phyloP scores from a whole-genome alignment of 2,797 vertebrate species.

The Euthynnus affinis region DNA sequence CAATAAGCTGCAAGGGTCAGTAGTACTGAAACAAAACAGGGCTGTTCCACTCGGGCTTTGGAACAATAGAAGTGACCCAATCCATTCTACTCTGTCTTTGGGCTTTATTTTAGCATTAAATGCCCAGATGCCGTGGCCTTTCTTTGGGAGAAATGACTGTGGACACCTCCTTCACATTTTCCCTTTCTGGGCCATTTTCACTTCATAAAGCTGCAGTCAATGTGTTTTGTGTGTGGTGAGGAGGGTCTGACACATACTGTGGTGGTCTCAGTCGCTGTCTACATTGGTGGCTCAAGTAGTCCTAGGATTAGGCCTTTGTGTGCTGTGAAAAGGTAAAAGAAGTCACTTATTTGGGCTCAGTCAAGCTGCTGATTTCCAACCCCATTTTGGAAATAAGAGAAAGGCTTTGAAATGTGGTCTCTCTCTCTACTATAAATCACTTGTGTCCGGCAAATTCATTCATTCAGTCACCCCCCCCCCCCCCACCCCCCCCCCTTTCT shows the following conservation, averaged over 20 bases:
- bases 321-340: constrained; percentile 95
- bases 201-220: constrained; percentile 98
- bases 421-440: constrained; percentile 89
- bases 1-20: constrained; percentile 94
- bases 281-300: constrained; percentile 97
- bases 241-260: constrained; percentile 91
- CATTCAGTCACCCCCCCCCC: constrained; percentile 66
- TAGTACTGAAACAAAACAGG: constrained; percentile 90
- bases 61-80: constrained; percentile 90
- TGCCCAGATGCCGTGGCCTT: constrained; percentile 92
- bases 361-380: constrained; percentile 95
- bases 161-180: constrained; percentile 94
- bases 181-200: constrained; percentile 92
- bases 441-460: constrained; percentile 82
- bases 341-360: constrained; percentile 99
- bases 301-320: constrained; percentile 97
- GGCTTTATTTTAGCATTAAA: constrained; percentile 92
- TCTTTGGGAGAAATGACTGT: constrained; percentile 90
- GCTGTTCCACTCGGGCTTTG: constrained; percentile 89
- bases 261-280: constrained; percentile 94
- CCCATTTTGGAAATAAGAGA: constrained; percentile 87
- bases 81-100: constrained; percentile 89
- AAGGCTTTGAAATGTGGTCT: constrained; percentile 92
- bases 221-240: constrained; percentile 94
- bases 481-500: constrained; percentile 57